A percentile compares a stretch with the other conserved stretches of the same genome.
Conservation (phyloP, 2,888 invertebrate species). For the Hydrotaea diabolus region DNA sequence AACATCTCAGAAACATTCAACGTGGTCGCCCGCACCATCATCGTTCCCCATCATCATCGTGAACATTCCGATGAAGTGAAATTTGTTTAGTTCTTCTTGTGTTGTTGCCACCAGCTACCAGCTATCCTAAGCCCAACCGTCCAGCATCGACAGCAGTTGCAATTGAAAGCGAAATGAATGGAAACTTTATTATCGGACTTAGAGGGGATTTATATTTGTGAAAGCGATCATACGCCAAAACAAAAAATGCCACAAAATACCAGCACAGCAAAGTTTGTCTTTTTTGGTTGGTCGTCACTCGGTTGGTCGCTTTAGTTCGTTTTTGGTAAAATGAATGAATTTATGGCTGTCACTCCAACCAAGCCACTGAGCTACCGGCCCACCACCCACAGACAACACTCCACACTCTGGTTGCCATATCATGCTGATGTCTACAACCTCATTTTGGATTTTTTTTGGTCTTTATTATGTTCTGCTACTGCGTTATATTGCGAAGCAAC, state of each 20-base stretch:
- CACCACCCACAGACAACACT: no score
- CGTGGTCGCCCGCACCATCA: neutral
- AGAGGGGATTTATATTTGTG: conserved; percentile 24
- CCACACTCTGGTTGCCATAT: neutral
- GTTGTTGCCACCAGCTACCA: neutral
- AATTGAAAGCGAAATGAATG: conserved; percentile 30
- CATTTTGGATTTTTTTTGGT: neutral
- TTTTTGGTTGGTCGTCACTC: neutral
- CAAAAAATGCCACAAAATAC: conserved; percentile 11
- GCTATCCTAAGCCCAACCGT: neutral
- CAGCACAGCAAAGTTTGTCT: neutral
- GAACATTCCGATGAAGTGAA: neutral
- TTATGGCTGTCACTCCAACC: neutral
- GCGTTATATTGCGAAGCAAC: neutral
- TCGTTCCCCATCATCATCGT: neutral
- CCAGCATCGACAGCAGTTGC: neutral
- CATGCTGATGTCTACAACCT: conserved; percentile 5
- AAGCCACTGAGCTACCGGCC: no score
- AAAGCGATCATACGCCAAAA: neutral
- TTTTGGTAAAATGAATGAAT: conserved; percentile 2
- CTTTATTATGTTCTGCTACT: neutral
- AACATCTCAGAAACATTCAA: conserved; percentile 17
- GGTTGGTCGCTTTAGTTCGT: neutral
- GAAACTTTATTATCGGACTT: conserved; percentile 32
- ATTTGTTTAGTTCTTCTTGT: neutral